A percentile compares a stretch with the other conserved stretches of the same genome.
These are phyloP conservation scores for Epinephelus fuscoguttatus DNA, from an alignment of 2,113 vertebrate species.

Conservation along the genomic window DNA sequence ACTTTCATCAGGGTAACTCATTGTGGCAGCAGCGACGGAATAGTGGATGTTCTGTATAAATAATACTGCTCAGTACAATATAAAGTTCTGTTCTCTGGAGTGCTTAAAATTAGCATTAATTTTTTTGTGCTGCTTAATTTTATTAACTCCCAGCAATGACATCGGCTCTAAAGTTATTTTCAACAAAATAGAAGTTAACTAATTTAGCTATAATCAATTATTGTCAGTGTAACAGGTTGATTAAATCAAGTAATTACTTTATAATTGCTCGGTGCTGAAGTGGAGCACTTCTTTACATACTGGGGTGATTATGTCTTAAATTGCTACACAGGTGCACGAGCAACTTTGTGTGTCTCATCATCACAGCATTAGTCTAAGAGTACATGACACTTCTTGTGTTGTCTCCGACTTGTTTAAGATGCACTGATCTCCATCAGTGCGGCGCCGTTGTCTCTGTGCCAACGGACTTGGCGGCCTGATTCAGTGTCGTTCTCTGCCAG, in stretches of 20 bases:
- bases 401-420: constrained; percentile 8
- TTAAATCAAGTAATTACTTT: constrained; percentile 67
- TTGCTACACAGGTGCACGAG: constrained; percentile 41
- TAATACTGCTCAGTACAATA: neutral
- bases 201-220: constrained; percentile 56
- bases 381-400: neutral
- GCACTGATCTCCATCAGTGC: constrained; percentile 6
- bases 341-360: neutral
- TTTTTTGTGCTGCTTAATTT: neutral
- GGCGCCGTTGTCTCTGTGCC: neutral
- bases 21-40: neutral
- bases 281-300: constrained; percentile 45
- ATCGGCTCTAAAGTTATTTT: constrained; percentile 38
- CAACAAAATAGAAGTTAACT: constrained; percentile 54
- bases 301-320: constrained; percentile 52
- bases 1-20: neutral
- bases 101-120: constrained; percentile 9
- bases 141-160: neutral
- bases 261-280: constrained; percentile 65
- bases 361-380: neutral
- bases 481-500: constrained; percentile 7
- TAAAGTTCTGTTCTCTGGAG: constrained; percentile 19
- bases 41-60: constrained; percentile 5
- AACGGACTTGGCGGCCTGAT: constrained; percentile 3
- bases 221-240: constrained; percentile 59